phyloP scores from a whole-genome alignment of 1,140 invertebrate genomes.

The Drosophila dunni region DNA sequence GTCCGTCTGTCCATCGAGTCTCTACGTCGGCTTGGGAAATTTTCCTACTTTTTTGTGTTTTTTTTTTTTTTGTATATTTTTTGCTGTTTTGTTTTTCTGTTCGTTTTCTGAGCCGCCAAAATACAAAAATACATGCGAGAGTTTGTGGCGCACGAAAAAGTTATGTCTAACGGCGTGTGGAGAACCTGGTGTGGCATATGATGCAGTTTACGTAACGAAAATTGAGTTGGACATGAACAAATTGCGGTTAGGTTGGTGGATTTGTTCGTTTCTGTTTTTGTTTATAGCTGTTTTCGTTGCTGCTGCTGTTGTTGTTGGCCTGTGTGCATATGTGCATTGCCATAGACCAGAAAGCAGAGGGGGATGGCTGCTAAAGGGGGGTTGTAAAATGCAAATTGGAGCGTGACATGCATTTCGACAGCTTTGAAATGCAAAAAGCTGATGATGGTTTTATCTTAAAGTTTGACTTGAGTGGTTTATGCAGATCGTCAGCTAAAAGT shows the following conservation, averaged over 20 bases:
- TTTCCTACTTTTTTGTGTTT: constrained; percentile 28
- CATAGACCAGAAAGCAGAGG: background rate
- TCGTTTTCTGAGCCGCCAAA: constrained; percentile 26
- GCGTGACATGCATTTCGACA: constrained; percentile 76
- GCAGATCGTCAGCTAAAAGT: background rate
- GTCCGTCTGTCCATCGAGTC: constrained; percentile 38
- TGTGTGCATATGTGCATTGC: constrained; percentile 18
- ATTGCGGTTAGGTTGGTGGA: constrained; percentile 71
- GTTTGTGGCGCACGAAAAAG: constrained; percentile 53
- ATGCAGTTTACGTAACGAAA: constrained; percentile 81
- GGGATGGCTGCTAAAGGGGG: background rate
- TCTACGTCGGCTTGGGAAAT: constrained; percentile 57
- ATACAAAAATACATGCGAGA: constrained; percentile 60
- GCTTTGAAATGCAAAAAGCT: constrained; percentile 49
- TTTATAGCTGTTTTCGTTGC: constrained; percentile 31
- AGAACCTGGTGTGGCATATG: constrained; percentile 55
- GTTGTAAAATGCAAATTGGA: constrained; percentile 74
- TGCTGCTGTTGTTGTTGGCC: constrained; percentile 10
- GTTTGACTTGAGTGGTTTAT: constrained; percentile 26
- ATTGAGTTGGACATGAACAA: constrained; percentile 81
- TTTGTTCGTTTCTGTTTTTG: constrained; percentile 41
- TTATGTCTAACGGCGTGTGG: constrained; percentile 65
- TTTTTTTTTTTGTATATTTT: constrained; percentile 20
- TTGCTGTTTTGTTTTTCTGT: constrained; percentile 16
- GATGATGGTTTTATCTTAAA: constrained; percentile 38